Percentiles rank a stretch among this genome's conserved stretches.
Conservation (phyloP, 2,888 invertebrate genomes). For the Plemyria rubiginata region DNA sequence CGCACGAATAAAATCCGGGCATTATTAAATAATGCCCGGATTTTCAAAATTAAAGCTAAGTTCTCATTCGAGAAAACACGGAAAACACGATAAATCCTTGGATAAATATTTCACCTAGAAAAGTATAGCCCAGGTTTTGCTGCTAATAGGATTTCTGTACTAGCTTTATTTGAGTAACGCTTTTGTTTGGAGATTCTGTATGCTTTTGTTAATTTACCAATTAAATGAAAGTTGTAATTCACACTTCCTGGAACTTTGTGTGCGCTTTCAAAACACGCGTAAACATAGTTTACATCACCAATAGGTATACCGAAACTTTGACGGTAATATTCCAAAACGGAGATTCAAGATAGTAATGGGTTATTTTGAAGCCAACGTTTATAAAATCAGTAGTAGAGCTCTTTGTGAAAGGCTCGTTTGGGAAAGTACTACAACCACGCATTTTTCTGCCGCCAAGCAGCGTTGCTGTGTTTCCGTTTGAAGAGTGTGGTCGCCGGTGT, state of each 20-base stretch:
- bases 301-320: not conserved
- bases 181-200: conserved; percentile 21
- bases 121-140: conserved; percentile 24
- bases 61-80: conserved; percentile 28
- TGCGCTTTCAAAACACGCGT: not conserved
- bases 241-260: conserved; percentile 11
- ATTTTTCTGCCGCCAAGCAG: no score
- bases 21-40: no score
- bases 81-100: conserved; percentile 24
- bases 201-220: conserved; percentile 29
- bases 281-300: not conserved
- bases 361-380: no score
- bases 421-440: no score
- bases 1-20: conserved; percentile 28
- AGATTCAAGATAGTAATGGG: no score
- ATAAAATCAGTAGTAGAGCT: no score
- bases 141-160: conserved; percentile 29
- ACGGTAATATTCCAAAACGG: not conserved
- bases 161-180: conserved; percentile 27
- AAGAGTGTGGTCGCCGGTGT: no score
- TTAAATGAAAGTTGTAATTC: conserved; percentile 21
- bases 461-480: no score
- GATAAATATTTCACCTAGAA: conserved; percentile 30
- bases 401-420: no score
- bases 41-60: conserved; percentile 28